These are phyloP conservation scores for Empis livida DNA, from an alignment of 2,888 invertebrate genomes.

Conservation along the genomic window DNA sequence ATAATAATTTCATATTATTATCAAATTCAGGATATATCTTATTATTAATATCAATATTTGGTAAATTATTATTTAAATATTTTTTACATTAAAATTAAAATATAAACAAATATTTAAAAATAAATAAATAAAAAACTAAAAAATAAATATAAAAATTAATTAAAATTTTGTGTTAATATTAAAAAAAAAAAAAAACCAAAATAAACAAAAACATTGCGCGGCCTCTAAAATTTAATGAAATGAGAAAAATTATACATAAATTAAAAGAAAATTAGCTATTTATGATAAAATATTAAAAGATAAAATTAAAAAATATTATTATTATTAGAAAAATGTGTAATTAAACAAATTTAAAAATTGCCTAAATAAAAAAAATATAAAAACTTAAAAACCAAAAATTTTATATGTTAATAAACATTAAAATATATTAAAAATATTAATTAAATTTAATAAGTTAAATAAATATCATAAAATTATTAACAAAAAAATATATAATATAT, in stretches of 20 bases:
- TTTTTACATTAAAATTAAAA: no score
- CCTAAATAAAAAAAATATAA: not conserved
- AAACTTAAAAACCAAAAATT: not conserved
- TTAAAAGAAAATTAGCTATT: not conserved
- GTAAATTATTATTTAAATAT: no score
- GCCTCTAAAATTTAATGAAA: not conserved
- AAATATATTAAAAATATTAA: not conserved
- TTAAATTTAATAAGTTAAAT: no score
- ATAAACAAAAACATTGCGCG: not conserved
- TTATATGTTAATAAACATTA: not conserved
- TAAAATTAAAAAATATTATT: not conserved
- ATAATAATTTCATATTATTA: not conserved
- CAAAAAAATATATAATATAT: no score
- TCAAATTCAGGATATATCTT: not conserved
- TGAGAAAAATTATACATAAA: not conserved
- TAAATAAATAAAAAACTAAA: no score
- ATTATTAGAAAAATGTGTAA: not conserved
- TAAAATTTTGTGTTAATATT: no score
- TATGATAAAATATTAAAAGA: not conserved
- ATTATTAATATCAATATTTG: no score
- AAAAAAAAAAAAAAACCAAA: no score
- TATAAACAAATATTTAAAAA: no score
- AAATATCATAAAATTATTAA: no score
- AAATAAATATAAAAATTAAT: no score
- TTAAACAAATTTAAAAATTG: not conserved